phyloP scores from a whole-genome alignment of 2,113 vertebrate genomes.

The Equus przewalskii region DNA sequence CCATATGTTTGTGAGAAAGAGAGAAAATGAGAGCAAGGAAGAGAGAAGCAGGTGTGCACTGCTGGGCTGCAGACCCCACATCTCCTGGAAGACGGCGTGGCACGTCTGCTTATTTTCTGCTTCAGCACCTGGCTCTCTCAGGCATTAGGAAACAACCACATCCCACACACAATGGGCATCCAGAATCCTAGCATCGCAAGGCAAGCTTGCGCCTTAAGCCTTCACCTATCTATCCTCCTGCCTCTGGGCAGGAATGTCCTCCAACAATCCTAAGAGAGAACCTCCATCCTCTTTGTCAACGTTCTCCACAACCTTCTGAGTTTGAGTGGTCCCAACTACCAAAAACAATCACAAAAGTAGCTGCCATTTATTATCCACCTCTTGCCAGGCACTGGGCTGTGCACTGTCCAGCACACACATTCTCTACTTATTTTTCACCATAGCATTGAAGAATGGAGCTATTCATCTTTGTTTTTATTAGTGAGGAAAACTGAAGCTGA shows the following conservation, averaged over 20 bases:
- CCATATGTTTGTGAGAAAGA: background rate
- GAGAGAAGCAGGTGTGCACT: background rate
- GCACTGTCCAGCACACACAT: background rate
- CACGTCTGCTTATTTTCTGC: background rate
- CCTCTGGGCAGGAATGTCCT: background rate
- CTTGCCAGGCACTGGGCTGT: fast-evolving
- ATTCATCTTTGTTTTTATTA: background rate
- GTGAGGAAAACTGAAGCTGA: background rate
- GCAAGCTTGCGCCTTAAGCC: background rate
- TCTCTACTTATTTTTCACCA: background rate
- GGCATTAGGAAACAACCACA: background rate
- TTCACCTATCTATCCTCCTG: background rate
- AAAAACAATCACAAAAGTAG: background rate
- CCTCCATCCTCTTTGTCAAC: background rate
- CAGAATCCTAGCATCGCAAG: background rate
- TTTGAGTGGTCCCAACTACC: background rate
- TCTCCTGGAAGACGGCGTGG: background rate
- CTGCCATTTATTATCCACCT: background rate
- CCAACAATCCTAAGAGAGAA: background rate
- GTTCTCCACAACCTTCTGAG: background rate
- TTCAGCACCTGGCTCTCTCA: background rate
- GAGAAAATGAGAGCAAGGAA: background rate
- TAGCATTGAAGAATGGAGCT: background rate
- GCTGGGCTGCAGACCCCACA: background rate
- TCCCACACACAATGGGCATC: background rate